Base-by-base conservation (phyloP, 2,113 vertebrate species). In the Carassius carassius region DNA sequence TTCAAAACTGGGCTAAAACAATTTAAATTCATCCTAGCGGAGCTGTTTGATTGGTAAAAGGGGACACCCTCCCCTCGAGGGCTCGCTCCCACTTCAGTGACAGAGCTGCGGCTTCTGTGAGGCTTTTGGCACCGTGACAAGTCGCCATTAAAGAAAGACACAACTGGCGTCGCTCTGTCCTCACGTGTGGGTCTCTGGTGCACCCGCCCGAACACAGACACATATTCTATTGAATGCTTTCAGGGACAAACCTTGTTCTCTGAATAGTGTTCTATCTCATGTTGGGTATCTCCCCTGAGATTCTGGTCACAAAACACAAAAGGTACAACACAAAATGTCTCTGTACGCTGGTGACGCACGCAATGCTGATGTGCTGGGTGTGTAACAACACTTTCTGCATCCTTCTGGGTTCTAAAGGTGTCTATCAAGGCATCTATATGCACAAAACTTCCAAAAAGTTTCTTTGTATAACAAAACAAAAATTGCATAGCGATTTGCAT, bases 101-200 rank as follows among this genome's bases (percentile, higher is more conserved):
- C 86, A 87, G 86, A 87, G 51, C 83, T 77, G 62, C n/a, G n/a
- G n/a, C 86, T 75, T 84, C 70, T 87, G 86, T 87, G 79, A 72
- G n/a, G 63, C 73, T 78, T 41, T 32, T 82, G 86, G 78, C 86
- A 85, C 41, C 0, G 14, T 1, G 78, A 85, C 73, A 87, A 73
- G 63, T 29, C 63, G 32, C 60, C 35, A 51, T 65, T 84, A 35
- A 84, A 73, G 62, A 84, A 51, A 10, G 58, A 76, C 78, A 10
- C 14, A 32, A 75, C 65, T 41, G 11, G 62, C 63, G 79, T 80
- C 78, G 65, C 23, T 65, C 21, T 65, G 78, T 69, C 82, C 65
- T 76, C 54, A 79, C n/a, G 37, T 79, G 29, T 5, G 67, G 14
- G 47, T 37, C 73, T 16, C 67, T 25, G 49, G 12, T 44, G 29